These are phyloP conservation scores for Bujurquina vittata DNA, from an alignment of 2,113 vertebrate genomes.

Conservation along the genomic window DNA sequence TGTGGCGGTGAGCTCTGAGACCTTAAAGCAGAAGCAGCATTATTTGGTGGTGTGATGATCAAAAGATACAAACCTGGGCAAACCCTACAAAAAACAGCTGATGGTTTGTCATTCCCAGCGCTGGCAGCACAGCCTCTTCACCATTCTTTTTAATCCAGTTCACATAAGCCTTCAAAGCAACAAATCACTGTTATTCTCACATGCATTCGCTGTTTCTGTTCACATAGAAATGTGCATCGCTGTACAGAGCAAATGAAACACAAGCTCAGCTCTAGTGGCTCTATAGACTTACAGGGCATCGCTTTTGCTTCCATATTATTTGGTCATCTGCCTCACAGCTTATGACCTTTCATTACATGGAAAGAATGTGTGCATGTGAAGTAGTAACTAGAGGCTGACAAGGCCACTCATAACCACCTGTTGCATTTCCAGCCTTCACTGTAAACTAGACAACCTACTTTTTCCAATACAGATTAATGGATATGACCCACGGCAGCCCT, in stretches of 20 bases:
- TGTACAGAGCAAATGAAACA: not conserved
- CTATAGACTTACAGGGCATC: not conserved
- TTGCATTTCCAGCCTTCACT: slow-evolving; percentile 63
- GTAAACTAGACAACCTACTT: slow-evolving; percentile 43
- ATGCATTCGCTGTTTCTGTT: not conserved
- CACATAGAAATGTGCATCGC: not conserved
- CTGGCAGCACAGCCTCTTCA: slow-evolving; percentile 86
- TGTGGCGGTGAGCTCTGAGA: not conserved
- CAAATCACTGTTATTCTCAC: slow-evolving; percentile 50
- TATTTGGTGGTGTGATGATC: not conserved
- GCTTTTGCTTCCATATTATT: slow-evolving; percentile 52
- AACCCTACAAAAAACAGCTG: slow-evolving; percentile 98
- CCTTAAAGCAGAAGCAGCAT: not conserved
- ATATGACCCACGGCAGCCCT: slow-evolving; percentile 10
- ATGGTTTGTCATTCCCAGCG: slow-evolving; percentile 90
- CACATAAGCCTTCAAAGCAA: slow-evolving; percentile 88
- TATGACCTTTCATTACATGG: slow-evolving; percentile 75
- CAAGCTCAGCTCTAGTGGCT: not conserved
- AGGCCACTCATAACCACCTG: slow-evolving; percentile 69
- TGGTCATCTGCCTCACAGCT: slow-evolving; percentile 55
- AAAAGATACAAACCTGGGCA: slow-evolving; percentile 88
- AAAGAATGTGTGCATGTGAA: slow-evolving; percentile 75
- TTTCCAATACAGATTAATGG: slow-evolving; percentile 62
- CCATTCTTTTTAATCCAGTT: slow-evolving; percentile 93
- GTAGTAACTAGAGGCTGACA: slow-evolving; percentile 62